Conservation (phyloP, 2,797 vertebrate genomes). For the Phalanger gymnotis region DNA sequence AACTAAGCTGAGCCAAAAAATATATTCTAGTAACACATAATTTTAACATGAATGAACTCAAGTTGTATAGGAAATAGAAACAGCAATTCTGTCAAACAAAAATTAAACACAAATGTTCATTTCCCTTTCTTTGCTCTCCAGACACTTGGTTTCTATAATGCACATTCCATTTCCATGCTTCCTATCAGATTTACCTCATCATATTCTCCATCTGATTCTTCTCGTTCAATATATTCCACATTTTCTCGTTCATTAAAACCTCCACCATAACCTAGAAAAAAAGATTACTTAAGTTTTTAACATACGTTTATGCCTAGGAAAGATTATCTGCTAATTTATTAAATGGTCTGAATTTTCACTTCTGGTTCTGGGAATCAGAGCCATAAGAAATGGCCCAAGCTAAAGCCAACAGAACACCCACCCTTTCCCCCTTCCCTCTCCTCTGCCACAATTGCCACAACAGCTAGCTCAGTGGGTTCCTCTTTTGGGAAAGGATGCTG, state of each 20-base stretch:
- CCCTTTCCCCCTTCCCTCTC: too few relatives aligned
- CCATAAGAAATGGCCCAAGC: too few relatives aligned
- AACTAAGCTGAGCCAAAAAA: not conserved
- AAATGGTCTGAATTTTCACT: not conserved
- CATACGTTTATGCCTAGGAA: not conserved
- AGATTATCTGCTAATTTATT: not conserved
- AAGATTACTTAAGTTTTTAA: conserved; percentile 21
- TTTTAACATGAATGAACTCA: not conserved
- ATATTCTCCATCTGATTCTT: conserved; percentile 98
- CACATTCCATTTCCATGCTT: fast-evolving
- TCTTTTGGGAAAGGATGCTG: not conserved
- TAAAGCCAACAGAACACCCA: too few relatives aligned
- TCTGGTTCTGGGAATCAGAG: not conserved
- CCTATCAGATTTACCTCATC: conserved; percentile 90
- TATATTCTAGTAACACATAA: not conserved
- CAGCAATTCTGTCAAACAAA: not conserved
- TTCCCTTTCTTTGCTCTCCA: not conserved
- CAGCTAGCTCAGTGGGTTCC: not conserved
- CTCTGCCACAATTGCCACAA: too few relatives aligned
- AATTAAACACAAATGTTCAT: not conserved
- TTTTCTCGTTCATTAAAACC: conserved; percentile 99
- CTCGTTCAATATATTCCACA: conserved; percentile 97
- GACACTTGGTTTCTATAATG: not conserved
- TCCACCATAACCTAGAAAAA: conserved; percentile 93
- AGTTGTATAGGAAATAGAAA: conserved; percentile 24